These are phyloP conservation scores for Acanthosepion esculentum DNA, from an alignment of 2,888 invertebrate genomes.

Conservation along the genomic window DNA sequence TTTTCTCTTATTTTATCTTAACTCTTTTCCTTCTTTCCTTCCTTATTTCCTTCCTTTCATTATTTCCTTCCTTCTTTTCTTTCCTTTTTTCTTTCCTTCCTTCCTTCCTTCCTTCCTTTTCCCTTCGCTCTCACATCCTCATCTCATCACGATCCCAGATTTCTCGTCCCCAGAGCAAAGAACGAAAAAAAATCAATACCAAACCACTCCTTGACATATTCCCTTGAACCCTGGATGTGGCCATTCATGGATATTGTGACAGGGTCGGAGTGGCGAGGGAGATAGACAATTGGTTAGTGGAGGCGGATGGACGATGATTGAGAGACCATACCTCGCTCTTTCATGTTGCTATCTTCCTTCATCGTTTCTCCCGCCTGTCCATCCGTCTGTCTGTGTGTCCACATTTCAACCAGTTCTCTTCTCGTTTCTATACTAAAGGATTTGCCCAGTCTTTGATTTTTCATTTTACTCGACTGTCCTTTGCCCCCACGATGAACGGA, in stretches of 20 bases:
- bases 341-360: neutral
- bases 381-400: conserved; percentile 13
- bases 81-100: neutral
- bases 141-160: neutral
- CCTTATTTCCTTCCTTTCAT: neutral
- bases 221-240: neutral
- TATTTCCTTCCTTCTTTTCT: neutral
- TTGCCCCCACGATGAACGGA: too few species aligned
- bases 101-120: neutral
- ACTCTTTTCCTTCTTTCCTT: neutral
- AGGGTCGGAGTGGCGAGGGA: neutral
- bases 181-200: neutral
- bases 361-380: neutral
- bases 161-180: conserved; percentile 20
- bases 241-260: conserved; percentile 10
- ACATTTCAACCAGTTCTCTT: neutral
- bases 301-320: neutral
- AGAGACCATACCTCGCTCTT: too few species aligned
- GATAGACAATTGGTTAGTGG: neutral
- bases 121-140: neutral
- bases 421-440: neutral
- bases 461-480: too few species aligned
- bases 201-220: neutral
- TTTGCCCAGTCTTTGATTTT: neutral
- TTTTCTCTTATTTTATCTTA: neutral